Percentiles rank a stretch among this genome's conserved stretches.
phyloP scores from a whole-genome alignment of 2,113 vertebrate genomes.

The Phylloscopus trochiloides region DNA sequence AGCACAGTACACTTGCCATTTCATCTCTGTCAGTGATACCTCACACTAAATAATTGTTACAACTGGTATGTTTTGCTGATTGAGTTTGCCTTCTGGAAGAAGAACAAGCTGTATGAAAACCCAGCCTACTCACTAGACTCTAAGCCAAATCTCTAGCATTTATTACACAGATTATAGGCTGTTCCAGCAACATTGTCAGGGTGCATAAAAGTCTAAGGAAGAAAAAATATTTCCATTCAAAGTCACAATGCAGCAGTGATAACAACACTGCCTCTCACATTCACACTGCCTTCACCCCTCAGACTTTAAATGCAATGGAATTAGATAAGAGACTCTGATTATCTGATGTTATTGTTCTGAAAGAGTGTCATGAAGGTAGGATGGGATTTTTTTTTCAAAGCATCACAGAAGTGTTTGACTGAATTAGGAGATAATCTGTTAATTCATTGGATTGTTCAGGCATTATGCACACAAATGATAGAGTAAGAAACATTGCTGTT shows the following conservation, averaged over 20 bases:
- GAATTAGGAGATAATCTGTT: constrained; percentile 25
- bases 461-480: not conserved
- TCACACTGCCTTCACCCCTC: not conserved
- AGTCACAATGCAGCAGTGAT: not conserved
- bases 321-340: not conserved
- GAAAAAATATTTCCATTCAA: not conserved
- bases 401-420: not conserved
- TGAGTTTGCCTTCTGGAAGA: not conserved
- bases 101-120: not conserved
- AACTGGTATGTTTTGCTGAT: not conserved
- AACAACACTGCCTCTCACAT: not conserved
- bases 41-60: not conserved
- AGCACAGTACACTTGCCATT: not conserved
- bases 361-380: not conserved
- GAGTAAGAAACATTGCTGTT: constrained; percentile 29
- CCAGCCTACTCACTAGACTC: not conserved
- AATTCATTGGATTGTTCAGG: constrained; percentile 34
- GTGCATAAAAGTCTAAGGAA: not conserved
- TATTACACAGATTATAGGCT: not conserved
- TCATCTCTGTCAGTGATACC: not conserved
- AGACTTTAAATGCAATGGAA: not conserved
- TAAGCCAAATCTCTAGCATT: not conserved
- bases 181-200: not conserved
- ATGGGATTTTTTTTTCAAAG: not conserved
- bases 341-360: not conserved